A percentile compares a stretch with the other conserved stretches of the same genome.
These are phyloP conservation scores for Drosophila guanche DNA, from an alignment of 1,140 invertebrate genomes.

Conservation along the genomic window DNA sequence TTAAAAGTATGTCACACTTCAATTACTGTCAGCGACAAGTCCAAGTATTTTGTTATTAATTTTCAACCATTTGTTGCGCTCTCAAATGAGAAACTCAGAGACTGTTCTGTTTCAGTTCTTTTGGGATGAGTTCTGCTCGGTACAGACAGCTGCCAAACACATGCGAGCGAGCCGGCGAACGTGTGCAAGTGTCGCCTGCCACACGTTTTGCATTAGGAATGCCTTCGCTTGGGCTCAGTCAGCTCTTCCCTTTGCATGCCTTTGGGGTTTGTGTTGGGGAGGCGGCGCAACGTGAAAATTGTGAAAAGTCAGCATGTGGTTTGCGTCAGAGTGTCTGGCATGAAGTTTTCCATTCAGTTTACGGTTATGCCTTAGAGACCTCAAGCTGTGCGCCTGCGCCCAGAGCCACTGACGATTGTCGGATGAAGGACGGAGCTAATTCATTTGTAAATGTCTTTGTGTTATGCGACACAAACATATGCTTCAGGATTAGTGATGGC, in stretches of 20 bases:
- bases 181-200: constrained; percentile 28
- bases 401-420: constrained; percentile 21
- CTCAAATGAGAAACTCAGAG: not conserved
- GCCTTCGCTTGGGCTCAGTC: constrained; percentile 20
- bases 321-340: constrained; percentile 67
- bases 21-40: constrained; percentile 60
- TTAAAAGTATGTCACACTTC: constrained; percentile 74
- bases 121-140: constrained; percentile 9
- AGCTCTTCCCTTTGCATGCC: constrained; percentile 8
- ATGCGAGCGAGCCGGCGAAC: constrained; percentile 41
- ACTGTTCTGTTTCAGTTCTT: not conserved
- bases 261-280: constrained; percentile 4
- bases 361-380: constrained; percentile 18
- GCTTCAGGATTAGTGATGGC: constrained; percentile 15
- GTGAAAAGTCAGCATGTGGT: constrained; percentile 70
- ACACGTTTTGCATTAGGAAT: constrained; percentile 79
- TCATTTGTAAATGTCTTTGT: constrained; percentile 48
- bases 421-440: constrained; percentile 46
- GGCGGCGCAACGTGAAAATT: constrained; percentile 26
- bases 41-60: constrained; percentile 64
- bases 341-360: constrained; percentile 35
- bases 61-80: constrained; percentile 48
- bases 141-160: constrained; percentile 64
- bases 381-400: constrained; percentile 76
- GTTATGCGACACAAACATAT: constrained; percentile 74